Conservation (phyloP, 2,797 vertebrate species). For the Chiloscyllium punctatum region DNA sequence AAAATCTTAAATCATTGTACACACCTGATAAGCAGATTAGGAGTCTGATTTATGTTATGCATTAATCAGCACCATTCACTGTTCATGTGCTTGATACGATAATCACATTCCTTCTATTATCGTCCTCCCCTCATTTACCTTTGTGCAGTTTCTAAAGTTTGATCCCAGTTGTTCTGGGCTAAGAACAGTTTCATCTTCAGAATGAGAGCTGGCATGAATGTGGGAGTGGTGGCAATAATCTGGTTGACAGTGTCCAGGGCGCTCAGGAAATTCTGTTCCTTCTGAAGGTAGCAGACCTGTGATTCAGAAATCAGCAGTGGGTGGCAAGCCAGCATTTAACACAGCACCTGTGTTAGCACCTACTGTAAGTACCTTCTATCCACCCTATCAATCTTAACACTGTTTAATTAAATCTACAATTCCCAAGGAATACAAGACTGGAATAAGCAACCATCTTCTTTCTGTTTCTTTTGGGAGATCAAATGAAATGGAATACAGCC, state of each 20-base stretch:
- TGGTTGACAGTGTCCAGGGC: slow-evolving; percentile 59
- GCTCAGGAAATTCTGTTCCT: slow-evolving; percentile 55
- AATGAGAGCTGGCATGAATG: slow-evolving; percentile 55
- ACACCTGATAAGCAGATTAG: neutral
- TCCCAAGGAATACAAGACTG: neutral
- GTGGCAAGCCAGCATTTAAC: neutral
- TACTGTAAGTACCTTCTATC: neutral
- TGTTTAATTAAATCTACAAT: neutral
- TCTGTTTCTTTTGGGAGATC: too few species aligned
- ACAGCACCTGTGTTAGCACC: too few species aligned
- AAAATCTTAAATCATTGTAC: neutral
- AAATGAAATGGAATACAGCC: neutral
- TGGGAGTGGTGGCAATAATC: slow-evolving; percentile 48
- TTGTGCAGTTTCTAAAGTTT: slow-evolving; percentile 52
- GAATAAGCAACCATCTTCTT: too few species aligned
- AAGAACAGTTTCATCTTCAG: slow-evolving; percentile 63
- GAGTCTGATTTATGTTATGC: neutral
- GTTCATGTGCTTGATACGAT: neutral
- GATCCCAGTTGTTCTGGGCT: slow-evolving; percentile 63
- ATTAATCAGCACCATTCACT: neutral
- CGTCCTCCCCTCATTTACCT: slow-evolving; percentile 49
- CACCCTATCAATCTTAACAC: neutral
- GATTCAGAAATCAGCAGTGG: neutral
- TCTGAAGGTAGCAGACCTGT: slow-evolving; percentile 57
- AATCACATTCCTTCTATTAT: neutral